These are phyloP conservation scores for Drosophila jambulina DNA, from an alignment of 1,140 invertebrate species.

Conservation along the genomic window DNA sequence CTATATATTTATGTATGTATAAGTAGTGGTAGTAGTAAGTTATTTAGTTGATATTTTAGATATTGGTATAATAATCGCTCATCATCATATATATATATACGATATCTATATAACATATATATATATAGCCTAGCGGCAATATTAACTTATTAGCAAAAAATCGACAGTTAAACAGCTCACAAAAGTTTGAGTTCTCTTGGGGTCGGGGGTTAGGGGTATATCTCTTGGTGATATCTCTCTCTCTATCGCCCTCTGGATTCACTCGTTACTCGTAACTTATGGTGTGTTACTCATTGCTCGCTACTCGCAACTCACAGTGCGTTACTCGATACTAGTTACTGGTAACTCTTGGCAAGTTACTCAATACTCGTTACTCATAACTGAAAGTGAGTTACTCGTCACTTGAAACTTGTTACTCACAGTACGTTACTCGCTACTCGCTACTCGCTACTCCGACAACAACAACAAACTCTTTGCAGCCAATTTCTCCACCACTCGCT, in stretches of 20 bases:
- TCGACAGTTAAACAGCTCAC: conserved; percentile 81
- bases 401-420: neutral
- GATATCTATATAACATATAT: conserved; percentile 1
- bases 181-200: conserved; percentile 59
- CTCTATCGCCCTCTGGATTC: conserved; percentile 12
- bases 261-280: conserved; percentile 6
- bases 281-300: neutral
- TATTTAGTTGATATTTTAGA: conserved; percentile 38
- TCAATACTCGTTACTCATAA: neutral
- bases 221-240: conserved; percentile 30
- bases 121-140: conserved; percentile 32
- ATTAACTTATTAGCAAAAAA: conserved; percentile 78
- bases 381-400: neutral
- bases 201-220: conserved; percentile 21
- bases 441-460: conserved; percentile 3
- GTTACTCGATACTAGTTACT: conserved; percentile 1
- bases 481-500: conserved; percentile 32
- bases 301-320: neutral
- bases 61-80: conserved; percentile 44
- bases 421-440: neutral
- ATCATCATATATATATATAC: conserved; percentile 9
- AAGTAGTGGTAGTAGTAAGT: conserved; percentile 19
- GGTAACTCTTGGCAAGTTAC: neutral
- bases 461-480: conserved; percentile 50
- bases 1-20: conserved; percentile 8